Base-by-base conservation (phyloP, 2,797 vertebrate genomes). In the Gobionotothen gibberifrons region DNA sequence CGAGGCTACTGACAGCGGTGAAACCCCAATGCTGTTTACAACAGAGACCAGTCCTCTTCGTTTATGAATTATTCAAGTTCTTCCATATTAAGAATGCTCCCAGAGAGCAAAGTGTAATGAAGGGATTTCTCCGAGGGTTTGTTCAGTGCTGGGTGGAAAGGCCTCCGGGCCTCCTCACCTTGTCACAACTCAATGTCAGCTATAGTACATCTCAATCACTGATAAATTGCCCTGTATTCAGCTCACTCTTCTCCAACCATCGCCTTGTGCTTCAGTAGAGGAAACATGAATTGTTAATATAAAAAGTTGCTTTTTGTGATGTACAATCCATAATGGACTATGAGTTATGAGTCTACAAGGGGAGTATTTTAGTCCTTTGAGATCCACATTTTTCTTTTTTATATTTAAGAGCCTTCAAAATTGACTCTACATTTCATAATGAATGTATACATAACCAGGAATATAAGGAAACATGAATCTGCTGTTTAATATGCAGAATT, bases 31-130 rank as follows among this genome's bases (percentile, higher is more conserved):
- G 78, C 83, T 87, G 81, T 89, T 83, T 85, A 89, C 86, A 82
- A 69, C 84, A 83, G 87, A 84, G 84, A 85, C 85, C 48, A 36
- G 81, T 70, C 77, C 63, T 85, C 85, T 84, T 61, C 21, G 2
- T 74, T 74, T 64, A 92, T 92, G 85, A 91, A 91, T 93, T 90
- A 93, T 93, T 93, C 71, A 91, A 10, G 2, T 51, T 39, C 47
- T 32, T 49, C 75, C 79, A 81, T 89, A 87, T 88, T 89, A 85
- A 82, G 80, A 81, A 91, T 85, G 82, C 73, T 70, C 85, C 85
- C 68, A 16, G 76, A 91, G 87, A 90, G 87, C 82, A 91, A 89
- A 82, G 85, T 78, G 78, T 86, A 88, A 90, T 87, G 80, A 88
- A 84, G 86, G 83, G 44, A 74, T 87, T 82, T 85, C 88, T 88